Percentiles rank a stretch among this genome's conserved stretches.
Conservation (phyloP, 1,140 invertebrate species). For the Achroia grisella region DNA sequence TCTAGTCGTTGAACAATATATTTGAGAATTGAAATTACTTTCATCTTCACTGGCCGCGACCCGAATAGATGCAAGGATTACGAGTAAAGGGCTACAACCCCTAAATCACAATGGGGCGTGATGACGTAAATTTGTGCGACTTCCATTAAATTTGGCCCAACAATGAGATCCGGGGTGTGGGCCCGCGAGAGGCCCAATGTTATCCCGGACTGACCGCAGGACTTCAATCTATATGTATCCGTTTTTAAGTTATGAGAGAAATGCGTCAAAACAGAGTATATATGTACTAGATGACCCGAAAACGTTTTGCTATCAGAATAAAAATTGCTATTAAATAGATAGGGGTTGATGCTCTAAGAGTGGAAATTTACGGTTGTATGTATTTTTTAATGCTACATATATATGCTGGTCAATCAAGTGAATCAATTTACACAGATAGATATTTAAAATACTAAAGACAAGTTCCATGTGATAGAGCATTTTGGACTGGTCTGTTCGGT, state of each 20-base stretch:
- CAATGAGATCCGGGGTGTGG: constrained; percentile 12
- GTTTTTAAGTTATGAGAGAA: constrained; percentile 7
- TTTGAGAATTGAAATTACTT: neutral
- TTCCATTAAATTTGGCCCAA: constrained; percentile 26
- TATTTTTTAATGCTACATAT: too few relatives aligned
- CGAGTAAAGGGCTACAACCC: neutral
- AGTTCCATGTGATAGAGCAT: too few relatives aligned
- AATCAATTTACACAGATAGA: too few relatives aligned
- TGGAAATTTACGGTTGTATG: too few relatives aligned
- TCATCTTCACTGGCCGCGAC: neutral
- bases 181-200: constrained; percentile 3
- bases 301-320: too few relatives aligned
- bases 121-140: constrained; percentile 13
- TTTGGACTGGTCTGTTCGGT: too few relatives aligned
- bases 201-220: constrained; percentile 21
- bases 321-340: too few relatives aligned
- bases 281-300: neutral
- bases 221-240: constrained; percentile 10
- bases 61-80: neutral
- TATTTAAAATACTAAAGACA: too few relatives aligned
- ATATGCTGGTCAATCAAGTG: too few relatives aligned
- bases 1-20: too few relatives aligned
- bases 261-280: neutral
- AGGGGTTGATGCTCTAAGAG: too few relatives aligned
- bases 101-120: constrained; percentile 1